Evolutionary conservation across 1,140 invertebrate species (phyloP), one percentile per base, ranked within the genome.

Genomic region (Ganaspis sp.): DNA sequence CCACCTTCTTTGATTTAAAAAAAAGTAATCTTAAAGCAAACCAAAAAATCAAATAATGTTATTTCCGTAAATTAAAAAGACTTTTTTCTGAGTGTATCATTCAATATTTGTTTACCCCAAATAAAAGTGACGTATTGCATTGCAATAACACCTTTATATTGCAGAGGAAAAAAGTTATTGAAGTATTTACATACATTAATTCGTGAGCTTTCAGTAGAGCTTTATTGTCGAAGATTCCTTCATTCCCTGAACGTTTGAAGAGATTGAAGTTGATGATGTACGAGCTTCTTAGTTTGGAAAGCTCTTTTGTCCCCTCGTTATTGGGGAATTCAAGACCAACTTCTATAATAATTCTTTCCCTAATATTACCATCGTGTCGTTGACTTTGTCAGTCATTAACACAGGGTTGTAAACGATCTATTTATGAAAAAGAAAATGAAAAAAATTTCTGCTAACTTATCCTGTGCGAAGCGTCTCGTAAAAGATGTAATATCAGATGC

Each of bases 301-400:
- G 80, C 83, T 80, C 83, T 82, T 82, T 86, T 85, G 82, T 83
- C 73, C 78, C 83, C 80, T 86, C 82, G 82, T 86, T 86, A 86
- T 75, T 80, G 76, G 21, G 29, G 79, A 84, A 84, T 78, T 79
- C 72, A 79, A 81, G 77, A 75, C 80, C 78, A 85, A 84, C 76
- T 86, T 85, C 81, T 45, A 81, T 85, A 86, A 86, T 86, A 86
- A 86, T 86, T 86, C 84, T 85, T 84, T 86, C 75, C 70, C 82
- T 78, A 86, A 86, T 85, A 85, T 86, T 83, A 82, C 85, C 81
- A 86, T 85, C 82, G 80, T 81, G 79, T 70, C 78, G 45, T 42
- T 37, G 75, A 73, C 54, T 73, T 77, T 54, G 21, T 70, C 58
- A 21, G 9, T 49, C 69, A 29, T 76, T 40, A 71, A 45, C 26